phyloP scores from a whole-genome alignment of 2,888 invertebrate species.

The Lingula anatina region DNA sequence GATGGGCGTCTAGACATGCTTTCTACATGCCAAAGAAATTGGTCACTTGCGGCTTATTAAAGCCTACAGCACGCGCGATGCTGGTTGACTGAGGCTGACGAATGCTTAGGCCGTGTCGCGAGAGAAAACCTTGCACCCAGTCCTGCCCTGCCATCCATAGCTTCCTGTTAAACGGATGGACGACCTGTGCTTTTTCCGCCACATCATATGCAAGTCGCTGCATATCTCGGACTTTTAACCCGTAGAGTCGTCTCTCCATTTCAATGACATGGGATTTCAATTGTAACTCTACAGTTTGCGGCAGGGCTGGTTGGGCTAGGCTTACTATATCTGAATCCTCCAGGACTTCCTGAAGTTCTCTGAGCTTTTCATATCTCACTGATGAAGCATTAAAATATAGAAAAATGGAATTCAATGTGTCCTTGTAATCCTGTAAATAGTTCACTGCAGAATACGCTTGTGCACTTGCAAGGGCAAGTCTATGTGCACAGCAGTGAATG shows the following conservation, averaged over 20 bases:
- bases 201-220: conserved; percentile 12
- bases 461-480: too few species aligned
- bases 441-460: too few species aligned
- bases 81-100: conserved; percentile 13
- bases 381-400: too few species aligned
- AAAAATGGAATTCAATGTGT: too few species aligned
- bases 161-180: conserved; percentile 12
- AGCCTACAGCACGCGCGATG: conserved; percentile 11
- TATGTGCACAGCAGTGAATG: too few species aligned
- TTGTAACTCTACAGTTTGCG: not conserved
- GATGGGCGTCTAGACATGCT: not conserved
- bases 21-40: conserved; percentile 9
- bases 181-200: conserved; percentile 10
- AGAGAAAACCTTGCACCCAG: conserved; percentile 14
- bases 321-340: too few species aligned
- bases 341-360: too few species aligned
- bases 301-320: not conserved
- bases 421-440: too few species aligned
- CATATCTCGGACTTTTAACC: conserved; percentile 9
- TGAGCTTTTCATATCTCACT: too few species aligned
- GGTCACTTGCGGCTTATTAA: conserved; percentile 12
- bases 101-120: conserved; percentile 10
- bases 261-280: conserved; percentile 1
- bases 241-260: conserved; percentile 10
- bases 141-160: conserved; percentile 14